Base-by-base conservation (phyloP, 2,888 invertebrate genomes). In the Asteroscopus sphinx region DNA sequence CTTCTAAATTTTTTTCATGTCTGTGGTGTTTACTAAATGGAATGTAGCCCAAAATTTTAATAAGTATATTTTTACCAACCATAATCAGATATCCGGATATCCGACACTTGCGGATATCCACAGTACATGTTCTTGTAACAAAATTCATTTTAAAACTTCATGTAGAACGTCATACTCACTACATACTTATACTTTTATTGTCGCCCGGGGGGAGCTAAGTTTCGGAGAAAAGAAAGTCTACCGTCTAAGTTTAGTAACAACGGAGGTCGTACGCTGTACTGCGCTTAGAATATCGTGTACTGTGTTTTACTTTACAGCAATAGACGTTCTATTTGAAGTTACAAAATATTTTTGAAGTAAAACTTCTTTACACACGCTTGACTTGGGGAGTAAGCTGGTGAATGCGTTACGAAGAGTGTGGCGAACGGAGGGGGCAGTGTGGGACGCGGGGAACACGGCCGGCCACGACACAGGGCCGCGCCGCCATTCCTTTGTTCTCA, bases 111-210 rank as follows among this genome's bases (percentile, higher is more conserved):
- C 6, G 30, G 11, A 51, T 49, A 41, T 39, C 35, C 8, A 40
- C 54, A 40, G 11, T 28, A 30, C 28, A 0, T 12, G 39, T 47
- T 55, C 25, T 35, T 28, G 33, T 48, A 60, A 54, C 74, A 69
- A 62, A 62, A 72, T 70, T 41, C 59, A 55, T 48, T 40, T 54
- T 45, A 60, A 66, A 73, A 68, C 60, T 74, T 63, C 59, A 61
- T 51, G 54, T 48, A 54, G 46, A 21, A 44, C 42, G 63, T 57
- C 64, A 70, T 75, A 70, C 58, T 70, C 54, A 46, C 61, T 61
- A 68, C 55, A 67, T 70, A 75, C 62, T 72, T 69, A 71, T 73
- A 79, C 68, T 72, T 80, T 80, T 80, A 80, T 75, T 71, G 70
- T 59, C 65, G 61, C 65, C 63, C 21, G 2, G 78, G 2, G 78